Evolutionary conservation across 1,140 invertebrate species (phyloP), one percentile per base, ranked within the genome.

Genomic region (Nymphalis io): DNA sequence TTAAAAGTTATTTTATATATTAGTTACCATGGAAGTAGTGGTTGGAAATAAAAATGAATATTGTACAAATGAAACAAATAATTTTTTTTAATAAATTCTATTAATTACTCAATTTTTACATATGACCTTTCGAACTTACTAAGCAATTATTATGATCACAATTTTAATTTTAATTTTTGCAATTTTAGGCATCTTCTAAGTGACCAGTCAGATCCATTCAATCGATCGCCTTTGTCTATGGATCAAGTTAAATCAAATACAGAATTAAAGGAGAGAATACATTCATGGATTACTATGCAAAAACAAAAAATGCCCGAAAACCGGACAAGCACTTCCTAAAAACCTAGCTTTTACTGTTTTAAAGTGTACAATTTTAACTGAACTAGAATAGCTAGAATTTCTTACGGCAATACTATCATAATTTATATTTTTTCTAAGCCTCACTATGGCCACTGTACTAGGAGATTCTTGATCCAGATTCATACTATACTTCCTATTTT

Each of bases 161-260:
- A 33, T 46, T 16, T 18, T 58, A 21, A 46, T 60, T 18, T 55
- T 60, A n/a, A 10, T 55, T 73, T 72, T 93, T 60, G 83, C 16
- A n/a, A 0, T 8, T 33, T 46, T 46, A 96, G 96, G 60, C 96
- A 97, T 90, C 93, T 98, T 68, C 85, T 98, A 16, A 98, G 97
- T 85, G 98, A 99, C 90, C 98, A 99, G 87, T 96, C 96, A 0
- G 98, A 99, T 93, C 98, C 98, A 0, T 99, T 99, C 83, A 99
- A 99, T 92, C 93, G 98, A 55, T 95, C 96, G 48, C 97, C 97
- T 1, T 93, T 99, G 3, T 97, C 97, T 1, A 97, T 99, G 96
- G 97, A 99, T 78, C 96, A 97, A 94, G 94, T 99, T 0, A 95
- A 95, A 80, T 94, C 98, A 0, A 95, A 97, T 84, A 92, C 88